Evolutionary conservation across 2,888 invertebrate species (phyloP), one percentile per base, ranked within the genome.

Genomic region (Sylvicola cinctus): DNA sequence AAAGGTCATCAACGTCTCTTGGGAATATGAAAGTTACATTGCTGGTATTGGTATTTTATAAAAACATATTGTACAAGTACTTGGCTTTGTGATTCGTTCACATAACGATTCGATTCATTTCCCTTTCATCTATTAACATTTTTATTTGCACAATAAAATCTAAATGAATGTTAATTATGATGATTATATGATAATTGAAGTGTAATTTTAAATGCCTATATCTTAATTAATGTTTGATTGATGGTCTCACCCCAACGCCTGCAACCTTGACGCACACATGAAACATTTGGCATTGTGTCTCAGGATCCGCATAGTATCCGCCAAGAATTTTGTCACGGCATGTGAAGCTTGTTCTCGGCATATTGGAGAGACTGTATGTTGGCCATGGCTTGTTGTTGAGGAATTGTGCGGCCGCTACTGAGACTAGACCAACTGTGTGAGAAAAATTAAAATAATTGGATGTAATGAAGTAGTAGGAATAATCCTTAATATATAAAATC

Each of bases 231-330:
- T n/a, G n/a, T n/a, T n/a, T n/a, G n/a, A n/a, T n/a, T n/a, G n/a
- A n/a, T n/a, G 4, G 39, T 58, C 63, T 63, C 57, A 68, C 65
- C 47, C 75, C 75, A 32, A 75, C 68, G 43, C 83, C 84, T 26
- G 81, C 75, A 28, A 81, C 76, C 49, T 79, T 74, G 41, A 84
- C 83, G 54, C 87, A 87, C 39, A 85, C 78, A 53, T 85, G 84
- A 60, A 85, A 85, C 61, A 84, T 80, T 53, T 84, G 84, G 58
- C 85, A 85, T 51, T 78, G 76, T 20, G 83, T 76, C 52, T 84
- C 81, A 3, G 75, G 69, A 58, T 85, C 84, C 26, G 84, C 84
- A 54, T 85, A 85, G 58, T 85, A 85, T 29, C 83, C 84, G 41
- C 85, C 85, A 35, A 84, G 68, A 49, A 84, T 81, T 54, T 84